These are phyloP conservation scores for Galerucella nymphaeae DNA, from an alignment of 2,888 invertebrate species.

Conservation along the genomic window DNA sequence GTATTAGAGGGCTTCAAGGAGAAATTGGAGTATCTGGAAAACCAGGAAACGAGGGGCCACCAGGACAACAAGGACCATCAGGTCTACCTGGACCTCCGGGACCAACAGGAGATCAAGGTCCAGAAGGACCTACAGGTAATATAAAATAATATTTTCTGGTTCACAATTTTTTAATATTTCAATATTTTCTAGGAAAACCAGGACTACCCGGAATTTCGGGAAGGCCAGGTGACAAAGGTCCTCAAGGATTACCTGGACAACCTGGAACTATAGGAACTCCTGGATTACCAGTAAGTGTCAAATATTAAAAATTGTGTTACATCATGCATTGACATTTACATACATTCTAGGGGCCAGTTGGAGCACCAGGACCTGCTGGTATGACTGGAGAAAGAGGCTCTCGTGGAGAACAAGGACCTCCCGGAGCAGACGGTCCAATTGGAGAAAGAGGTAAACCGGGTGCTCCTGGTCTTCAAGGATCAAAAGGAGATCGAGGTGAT, in stretches of 20 bases:
- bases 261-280: conserved; percentile 75
- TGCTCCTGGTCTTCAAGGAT: conserved; percentile 78
- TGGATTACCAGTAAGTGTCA: conserved; percentile 73
- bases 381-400: conserved; percentile 77
- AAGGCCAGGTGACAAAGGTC: conserved; percentile 82
- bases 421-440: conserved; percentile 80
- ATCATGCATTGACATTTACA: conserved; percentile 9
- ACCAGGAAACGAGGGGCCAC: conserved; percentile 78
- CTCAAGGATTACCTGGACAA: conserved; percentile 73
- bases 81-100: conserved; percentile 79
- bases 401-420: conserved; percentile 78
- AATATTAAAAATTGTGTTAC: not conserved
- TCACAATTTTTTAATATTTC: not conserved
- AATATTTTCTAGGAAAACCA: conserved; percentile 63
- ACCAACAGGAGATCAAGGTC: conserved; percentile 70
- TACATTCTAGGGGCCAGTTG: conserved; percentile 72
- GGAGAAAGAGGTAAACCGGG: conserved; percentile 85
- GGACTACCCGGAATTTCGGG: conserved; percentile 80
- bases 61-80: conserved; percentile 73
- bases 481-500: conserved; percentile 71
- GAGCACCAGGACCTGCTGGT: conserved; percentile 74
- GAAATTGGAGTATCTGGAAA: conserved; percentile 80
- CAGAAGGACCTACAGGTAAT: conserved; percentile 71
- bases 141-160: not conserved
- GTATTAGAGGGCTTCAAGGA: conserved; percentile 75